Evolutionary conservation across 92 coral and sea anemone genomes (phyloP).

Genomic region (Paragorgia papillata): DNA sequence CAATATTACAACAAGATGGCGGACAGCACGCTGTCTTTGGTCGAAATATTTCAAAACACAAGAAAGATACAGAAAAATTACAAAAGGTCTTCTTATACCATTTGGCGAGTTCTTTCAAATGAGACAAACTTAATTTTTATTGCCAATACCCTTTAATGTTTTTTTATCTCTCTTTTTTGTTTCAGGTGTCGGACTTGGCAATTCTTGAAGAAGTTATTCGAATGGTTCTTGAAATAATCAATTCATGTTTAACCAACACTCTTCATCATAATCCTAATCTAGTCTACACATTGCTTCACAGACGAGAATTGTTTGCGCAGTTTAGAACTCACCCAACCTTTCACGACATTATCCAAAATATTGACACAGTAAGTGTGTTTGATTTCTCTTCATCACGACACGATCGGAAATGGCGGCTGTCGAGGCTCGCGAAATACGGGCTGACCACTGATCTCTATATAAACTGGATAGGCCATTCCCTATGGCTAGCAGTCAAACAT

Average conservation of each 20-base stretch:
- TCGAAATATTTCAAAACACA: too few relatives aligned
- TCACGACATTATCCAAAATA: constrained; percentile 96
- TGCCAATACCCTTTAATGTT: background rate
- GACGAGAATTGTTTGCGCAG: constrained; percentile 97
- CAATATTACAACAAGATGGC: too few relatives aligned
- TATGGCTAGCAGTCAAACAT: too few relatives aligned
- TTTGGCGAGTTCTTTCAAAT: too few relatives aligned
- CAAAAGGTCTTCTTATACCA: too few relatives aligned
- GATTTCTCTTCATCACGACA: too few relatives aligned
- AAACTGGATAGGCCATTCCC: too few relatives aligned
- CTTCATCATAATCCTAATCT: constrained; percentile 97
- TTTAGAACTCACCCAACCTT: constrained; percentile 93
- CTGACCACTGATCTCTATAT: too few relatives aligned
- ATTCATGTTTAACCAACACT: constrained; percentile 98
- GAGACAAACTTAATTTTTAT: background rate
- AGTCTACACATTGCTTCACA: constrained; percentile 90
- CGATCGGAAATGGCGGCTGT: too few relatives aligned
- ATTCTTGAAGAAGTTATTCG: constrained; percentile 95
- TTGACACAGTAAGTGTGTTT: constrained; percentile 79
- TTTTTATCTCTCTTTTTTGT: background rate
- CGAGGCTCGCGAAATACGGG: too few relatives aligned
- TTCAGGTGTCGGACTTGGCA: constrained; percentile 88
- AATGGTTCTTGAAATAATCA: constrained; percentile 95
- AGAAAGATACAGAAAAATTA: too few relatives aligned
- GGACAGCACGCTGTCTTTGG: too few relatives aligned